Conservation (phyloP, 2,113 vertebrate species). For the Symphodus melops region DNA sequence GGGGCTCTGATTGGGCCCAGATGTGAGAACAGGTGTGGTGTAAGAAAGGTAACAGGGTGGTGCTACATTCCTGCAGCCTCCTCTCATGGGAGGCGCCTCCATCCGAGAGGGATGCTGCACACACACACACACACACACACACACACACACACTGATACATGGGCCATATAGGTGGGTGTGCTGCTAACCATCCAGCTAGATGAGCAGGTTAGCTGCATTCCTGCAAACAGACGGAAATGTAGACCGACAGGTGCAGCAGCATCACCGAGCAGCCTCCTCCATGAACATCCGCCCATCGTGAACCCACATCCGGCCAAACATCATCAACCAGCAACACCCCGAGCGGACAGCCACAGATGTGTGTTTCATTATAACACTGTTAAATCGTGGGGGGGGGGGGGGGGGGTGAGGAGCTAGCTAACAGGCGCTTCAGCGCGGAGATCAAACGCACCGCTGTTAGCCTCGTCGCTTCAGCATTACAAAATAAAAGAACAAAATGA, state of each 20-base stretch:
- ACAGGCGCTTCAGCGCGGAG: constrained; percentile 12
- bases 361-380: neutral
- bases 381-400: constrained; percentile 5
- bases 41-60: constrained; percentile 15
- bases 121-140: neutral
- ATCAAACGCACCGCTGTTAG: constrained; percentile 31
- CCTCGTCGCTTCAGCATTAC: constrained; percentile 16
- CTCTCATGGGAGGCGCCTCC: constrained; percentile 60
- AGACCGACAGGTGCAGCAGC: constrained; percentile 74
- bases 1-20: neutral
- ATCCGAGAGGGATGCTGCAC: constrained; percentile 43
- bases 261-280: constrained; percentile 36
- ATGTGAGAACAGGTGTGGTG: neutral
- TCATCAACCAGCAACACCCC: neutral
- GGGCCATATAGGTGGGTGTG: neutral
- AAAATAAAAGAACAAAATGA: too few species aligned
- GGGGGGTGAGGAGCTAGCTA: constrained; percentile 45
- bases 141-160: neutral
- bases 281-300: constrained; percentile 4
- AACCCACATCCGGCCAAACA: neutral
- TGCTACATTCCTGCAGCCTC: constrained; percentile 24
- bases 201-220: constrained; percentile 58
- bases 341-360: neutral
- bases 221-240: constrained; percentile 43
- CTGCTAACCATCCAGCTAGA: constrained; percentile 26